Evolutionary conservation across 2,797 vertebrate genomes (phyloP).

Genomic region (Melanotaenia parkinsoni): DNA sequence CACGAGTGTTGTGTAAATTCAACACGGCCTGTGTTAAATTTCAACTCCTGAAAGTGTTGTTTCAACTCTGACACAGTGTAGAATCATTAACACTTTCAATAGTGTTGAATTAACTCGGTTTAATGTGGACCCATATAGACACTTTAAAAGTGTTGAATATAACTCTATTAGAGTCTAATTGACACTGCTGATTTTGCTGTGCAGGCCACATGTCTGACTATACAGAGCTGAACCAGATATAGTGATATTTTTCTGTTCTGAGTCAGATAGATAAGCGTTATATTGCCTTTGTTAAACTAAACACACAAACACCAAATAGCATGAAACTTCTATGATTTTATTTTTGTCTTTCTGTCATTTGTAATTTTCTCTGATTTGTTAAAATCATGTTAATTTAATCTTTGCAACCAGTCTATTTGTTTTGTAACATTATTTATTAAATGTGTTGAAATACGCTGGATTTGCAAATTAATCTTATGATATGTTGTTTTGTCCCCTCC

Average conservation of each 20-base stretch:
- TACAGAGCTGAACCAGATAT: neutral
- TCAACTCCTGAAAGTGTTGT: too few species aligned
- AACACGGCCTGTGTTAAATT: too few species aligned
- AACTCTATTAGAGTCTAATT: too few species aligned
- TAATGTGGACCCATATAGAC: too few species aligned
- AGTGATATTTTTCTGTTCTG: too few species aligned
- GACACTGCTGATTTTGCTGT: too few species aligned
- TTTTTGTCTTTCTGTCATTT: constrained; percentile 5
- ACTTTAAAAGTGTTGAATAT: too few species aligned
- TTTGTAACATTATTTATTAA: constrained; percentile 21
- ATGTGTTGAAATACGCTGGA: constrained; percentile 14
- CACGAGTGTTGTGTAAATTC: too few species aligned
- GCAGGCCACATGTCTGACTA: neutral
- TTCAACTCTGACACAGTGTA: too few species aligned
- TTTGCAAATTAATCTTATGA: neutral
- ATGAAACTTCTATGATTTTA: constrained; percentile 8
- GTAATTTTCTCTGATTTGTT: constrained; percentile 25
- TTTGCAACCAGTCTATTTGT: constrained; percentile 41
- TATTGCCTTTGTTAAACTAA: neutral
- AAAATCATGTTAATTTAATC: constrained; percentile 31
- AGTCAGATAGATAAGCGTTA: neutral
- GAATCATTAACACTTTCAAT: too few species aligned
- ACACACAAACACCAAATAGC: too few species aligned
- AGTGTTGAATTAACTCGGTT: too few species aligned
- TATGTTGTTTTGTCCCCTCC: neutral